Base-by-base conservation (phyloP, 1,140 invertebrate genomes). In the Notospermus geniculatus region DNA sequence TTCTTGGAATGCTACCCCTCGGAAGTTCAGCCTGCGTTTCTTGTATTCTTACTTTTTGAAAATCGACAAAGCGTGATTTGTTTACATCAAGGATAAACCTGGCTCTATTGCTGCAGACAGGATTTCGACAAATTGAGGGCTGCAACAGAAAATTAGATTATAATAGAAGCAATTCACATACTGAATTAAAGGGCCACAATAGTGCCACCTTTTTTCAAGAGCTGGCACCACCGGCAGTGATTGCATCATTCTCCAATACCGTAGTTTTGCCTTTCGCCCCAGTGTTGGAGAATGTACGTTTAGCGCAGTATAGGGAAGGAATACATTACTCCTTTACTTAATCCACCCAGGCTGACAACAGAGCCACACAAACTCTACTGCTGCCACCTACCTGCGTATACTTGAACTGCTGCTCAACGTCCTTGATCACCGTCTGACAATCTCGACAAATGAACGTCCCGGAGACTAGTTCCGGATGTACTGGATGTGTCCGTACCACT, bases 41-140 rank as follows among this genome's bases (percentile, higher is more conserved):
- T 82, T 99, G 97, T 67, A 99, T 94, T 25, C 95, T 86, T 5
- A 98, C 88, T 85, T 98, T 99, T 85, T 99, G 97, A 79, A 99
- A 99, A 82, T 99, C 97, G 1, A 99, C 89, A 84, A 99, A 99
- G 23, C 88, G 80, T 0, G 94, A 97, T 75, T 96, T 95, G 75
- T 95, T 91, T 11, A 94, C 87, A 77, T 99, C 91, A 55, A 99
- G 79, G 80, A 90, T 86, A 76, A 99, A 99, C 41, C 91, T 84
- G 1, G 88, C 84, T 45, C 95, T 86, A 78, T 99, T 99, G 45
- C 86, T 88, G 78, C 97, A 99, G 0, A 95, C 91, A 22, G 93
- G 92, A 85, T 98, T 99, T 0, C 89, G 84, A 77, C 97, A 99
- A 68, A 98, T 95, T 11, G 92, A 89, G 55, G 97, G 97, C 83